Conservation (phyloP, 2,888 invertebrate genomes). For the Rhogogaster chlorosoma region DNA sequence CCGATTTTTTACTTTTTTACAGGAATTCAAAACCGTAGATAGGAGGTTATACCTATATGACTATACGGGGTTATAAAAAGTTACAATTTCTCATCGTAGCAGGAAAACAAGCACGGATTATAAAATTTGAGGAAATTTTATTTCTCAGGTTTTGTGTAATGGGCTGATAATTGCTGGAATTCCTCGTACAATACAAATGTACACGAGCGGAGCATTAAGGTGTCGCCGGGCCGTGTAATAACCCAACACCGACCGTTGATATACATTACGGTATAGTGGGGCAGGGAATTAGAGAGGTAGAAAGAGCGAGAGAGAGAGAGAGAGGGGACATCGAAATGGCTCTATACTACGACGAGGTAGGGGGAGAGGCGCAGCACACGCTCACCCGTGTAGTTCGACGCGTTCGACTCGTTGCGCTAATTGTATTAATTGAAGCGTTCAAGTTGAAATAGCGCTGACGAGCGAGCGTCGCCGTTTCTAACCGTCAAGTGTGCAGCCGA, state of each 20-base stretch:
- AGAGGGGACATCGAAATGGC: neutral
- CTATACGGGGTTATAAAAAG: neutral
- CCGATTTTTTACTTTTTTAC: neutral
- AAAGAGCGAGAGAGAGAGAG: constrained; percentile 3
- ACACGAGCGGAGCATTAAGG: constrained; percentile 34
- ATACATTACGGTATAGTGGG: constrained; percentile 13
- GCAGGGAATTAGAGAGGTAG: neutral
- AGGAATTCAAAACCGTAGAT: neutral
- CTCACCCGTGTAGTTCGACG: constrained; percentile 22
- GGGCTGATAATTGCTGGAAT: neutral
- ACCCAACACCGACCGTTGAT: constrained; percentile 11
- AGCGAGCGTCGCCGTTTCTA: neutral
- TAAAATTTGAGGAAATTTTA: neutral
- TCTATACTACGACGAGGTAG: neutral
- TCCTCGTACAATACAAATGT: neutral
- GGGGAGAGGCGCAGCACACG: neutral
- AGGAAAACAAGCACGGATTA: neutral
- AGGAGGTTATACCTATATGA: neutral
- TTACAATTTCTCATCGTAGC: neutral
- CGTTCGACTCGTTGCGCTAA: constrained; percentile 48
- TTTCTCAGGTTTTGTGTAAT: neutral
- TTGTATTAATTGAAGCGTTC: constrained; percentile 48
- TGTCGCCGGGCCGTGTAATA: constrained; percentile 39
- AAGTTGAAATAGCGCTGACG: constrained; percentile 34
- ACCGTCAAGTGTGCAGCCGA: neutral